Evolutionary conservation across 2,797 vertebrate genomes (phyloP), one percentile per base, ranked within the genome.

Genomic region (Galaxias olidus): DNA sequence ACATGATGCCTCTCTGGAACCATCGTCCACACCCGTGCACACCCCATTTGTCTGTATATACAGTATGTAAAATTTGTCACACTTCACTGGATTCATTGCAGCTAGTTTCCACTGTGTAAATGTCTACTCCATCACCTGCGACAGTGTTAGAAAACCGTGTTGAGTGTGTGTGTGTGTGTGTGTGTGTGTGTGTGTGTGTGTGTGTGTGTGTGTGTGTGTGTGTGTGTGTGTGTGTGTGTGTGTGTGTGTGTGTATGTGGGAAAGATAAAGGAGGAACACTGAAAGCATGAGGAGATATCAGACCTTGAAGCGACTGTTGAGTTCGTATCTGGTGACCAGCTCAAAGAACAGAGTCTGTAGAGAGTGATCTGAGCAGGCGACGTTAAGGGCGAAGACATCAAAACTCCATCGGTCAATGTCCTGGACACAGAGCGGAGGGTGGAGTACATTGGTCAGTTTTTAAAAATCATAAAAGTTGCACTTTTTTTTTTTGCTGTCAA

Each of bases 221-320:
- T n/a, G n/a, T n/a, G n/a, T n/a, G n/a, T n/a, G n/a, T n/a, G n/a
- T n/a, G n/a, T n/a, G n/a, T n/a, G n/a, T n/a, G n/a, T 54, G 9
- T 67, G 42, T 55, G 41, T 15, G 40, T 7, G 44, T n/a, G 8
- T 11, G 10, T 10, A 45, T n/a, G n/a, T n/a, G n/a, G n/a, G n/a
- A n/a, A n/a, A n/a, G n/a, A n/a, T n/a, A n/a, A n/a, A n/a, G n/a
- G n/a, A n/a, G n/a, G n/a, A n/a, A n/a, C n/a, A n/a, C n/a, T n/a
- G n/a, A n/a, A n/a, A n/a, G 30, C 30, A 30, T 30, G 2, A 19
- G n/a, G 10, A 15, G 40, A 65, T 40, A 46, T 12, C 11, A 54
- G 58, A 96, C 96, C 95, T 97, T 96, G 81, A 97, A 97, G 47
- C 94, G 94, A 61, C 90, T 93, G 91, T 92, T 95, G 86, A 96